These are phyloP conservation scores for Bucorvus abyssinicus DNA, from an alignment of 2,797 vertebrate genomes.

Conservation along the genomic window DNA sequence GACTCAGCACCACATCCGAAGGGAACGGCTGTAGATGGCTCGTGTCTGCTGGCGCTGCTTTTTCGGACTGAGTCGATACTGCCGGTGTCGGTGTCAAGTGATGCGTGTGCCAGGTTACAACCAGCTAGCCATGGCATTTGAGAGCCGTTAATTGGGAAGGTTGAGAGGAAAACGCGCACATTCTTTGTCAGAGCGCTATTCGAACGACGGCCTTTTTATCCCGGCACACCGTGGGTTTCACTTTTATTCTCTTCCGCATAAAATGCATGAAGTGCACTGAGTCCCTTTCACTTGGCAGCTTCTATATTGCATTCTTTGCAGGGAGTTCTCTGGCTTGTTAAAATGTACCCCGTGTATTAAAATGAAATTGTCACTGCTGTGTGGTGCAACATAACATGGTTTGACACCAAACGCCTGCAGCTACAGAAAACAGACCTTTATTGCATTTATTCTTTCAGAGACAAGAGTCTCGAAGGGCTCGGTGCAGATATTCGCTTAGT, in stretches of 20 bases:
- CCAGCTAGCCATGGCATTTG: constrained; percentile 56
- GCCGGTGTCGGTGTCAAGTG: constrained; percentile 62
- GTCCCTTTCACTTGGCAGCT: constrained; percentile 57
- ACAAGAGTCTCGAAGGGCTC: constrained; percentile 73
- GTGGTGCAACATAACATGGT: constrained; percentile 69
- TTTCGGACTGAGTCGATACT: constrained; percentile 62
- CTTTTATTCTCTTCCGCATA: constrained; percentile 64
- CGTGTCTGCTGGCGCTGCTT: constrained; percentile 47
- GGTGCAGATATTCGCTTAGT: constrained; percentile 69
- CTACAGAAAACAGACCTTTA: constrained; percentile 78
- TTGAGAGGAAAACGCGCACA: constrained; percentile 69
- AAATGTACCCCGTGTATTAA: constrained; percentile 73
- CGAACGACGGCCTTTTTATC: constrained; percentile 31
- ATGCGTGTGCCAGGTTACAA: constrained; percentile 69
- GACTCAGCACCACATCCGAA: constrained; percentile 49
- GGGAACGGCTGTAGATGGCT: not conserved
- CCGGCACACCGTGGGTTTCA: constrained; percentile 45
- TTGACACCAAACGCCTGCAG: constrained; percentile 74
- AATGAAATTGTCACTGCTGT: constrained; percentile 78
- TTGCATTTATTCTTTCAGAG: constrained; percentile 75
- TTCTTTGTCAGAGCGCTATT: constrained; percentile 66
- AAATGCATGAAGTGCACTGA: constrained; percentile 57
- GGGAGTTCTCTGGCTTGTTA: constrained; percentile 70
- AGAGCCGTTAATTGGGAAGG: constrained; percentile 73
- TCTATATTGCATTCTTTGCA: constrained; percentile 60